Percentiles rank a stretch among this genome's conserved stretches.
Evolutionary conservation across 2,888 invertebrate genomes (phyloP).

Genomic region (Girardia tigrina): DNA sequence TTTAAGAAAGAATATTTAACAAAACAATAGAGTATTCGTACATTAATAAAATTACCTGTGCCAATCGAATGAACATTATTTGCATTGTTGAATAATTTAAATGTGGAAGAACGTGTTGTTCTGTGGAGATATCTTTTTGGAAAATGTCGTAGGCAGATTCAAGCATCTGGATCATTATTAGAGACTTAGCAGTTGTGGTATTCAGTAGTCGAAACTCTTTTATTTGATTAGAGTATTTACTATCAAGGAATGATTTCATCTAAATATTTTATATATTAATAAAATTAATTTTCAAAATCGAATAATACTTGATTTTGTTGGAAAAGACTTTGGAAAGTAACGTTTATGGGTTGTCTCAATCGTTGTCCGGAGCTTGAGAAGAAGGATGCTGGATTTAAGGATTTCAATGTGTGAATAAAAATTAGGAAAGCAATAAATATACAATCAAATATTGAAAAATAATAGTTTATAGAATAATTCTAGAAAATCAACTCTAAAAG

Average conservation of each 20-base stretch:
- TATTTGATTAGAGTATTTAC: background rate
- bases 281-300: background rate
- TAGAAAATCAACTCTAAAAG: no score
- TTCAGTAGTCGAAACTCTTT: background rate
- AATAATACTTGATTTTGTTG: background rate
- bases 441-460: no score
- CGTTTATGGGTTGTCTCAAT: background rate
- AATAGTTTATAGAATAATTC: no score
- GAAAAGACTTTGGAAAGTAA: background rate
- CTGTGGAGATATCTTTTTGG: background rate
- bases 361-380: background rate
- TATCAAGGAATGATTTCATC: background rate
- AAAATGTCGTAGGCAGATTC: background rate
- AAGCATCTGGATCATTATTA: background rate
- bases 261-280: background rate
- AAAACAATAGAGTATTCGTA: no score
- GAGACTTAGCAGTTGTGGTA: background rate
- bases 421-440: no score
- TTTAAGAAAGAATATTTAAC: background rate
- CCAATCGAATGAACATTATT: slow-evolving; percentile 2
- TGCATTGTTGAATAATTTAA: background rate
- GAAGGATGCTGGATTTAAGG: background rate
- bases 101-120: slow-evolving; percentile 5
- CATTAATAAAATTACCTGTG: background rate
- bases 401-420: no score